Conservation (phyloP, 92 coral and sea anemone genomes). For the Parazoanthus darwini region DNA sequence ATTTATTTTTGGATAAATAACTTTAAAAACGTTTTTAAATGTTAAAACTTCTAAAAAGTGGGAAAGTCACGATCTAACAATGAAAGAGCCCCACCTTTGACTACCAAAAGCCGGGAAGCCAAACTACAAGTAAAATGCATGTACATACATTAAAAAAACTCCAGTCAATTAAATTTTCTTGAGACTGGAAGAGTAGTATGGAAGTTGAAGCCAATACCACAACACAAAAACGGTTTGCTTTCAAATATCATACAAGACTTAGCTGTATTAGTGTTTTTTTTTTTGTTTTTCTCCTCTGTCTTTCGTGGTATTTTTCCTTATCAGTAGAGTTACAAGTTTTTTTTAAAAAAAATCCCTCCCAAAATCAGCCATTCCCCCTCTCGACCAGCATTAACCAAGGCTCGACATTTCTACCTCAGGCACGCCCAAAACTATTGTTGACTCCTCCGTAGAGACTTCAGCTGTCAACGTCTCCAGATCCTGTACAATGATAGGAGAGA, state of each 20-base stretch:
- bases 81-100: too few species aligned
- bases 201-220: background rate
- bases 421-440: conserved; percentile 41
- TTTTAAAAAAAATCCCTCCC: background rate
- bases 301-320: too few species aligned
- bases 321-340: background rate
- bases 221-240: too few species aligned
- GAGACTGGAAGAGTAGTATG: background rate
- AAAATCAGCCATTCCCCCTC: background rate
- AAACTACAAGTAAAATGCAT: background rate
- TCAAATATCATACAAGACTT: too few species aligned
- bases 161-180: background rate
- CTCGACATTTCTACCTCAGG: conserved; percentile 51
- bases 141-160: background rate
- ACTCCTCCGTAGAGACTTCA: conserved; percentile 70
- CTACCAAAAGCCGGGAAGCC: background rate
- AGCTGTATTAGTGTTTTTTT: background rate
- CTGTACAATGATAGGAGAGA: conserved; percentile 36
- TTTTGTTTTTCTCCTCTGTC: background rate
- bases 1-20: too few species aligned
- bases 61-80: too few species aligned
- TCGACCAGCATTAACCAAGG: background rate
- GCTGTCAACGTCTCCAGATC: conserved; percentile 77
- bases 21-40: too few species aligned
- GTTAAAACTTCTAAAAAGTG: too few species aligned